A percentile compares a stretch with the other conserved stretches of the same genome.
Evolutionary conservation across 2,113 vertebrate genomes (phyloP).

Genomic region (Lasiurus borealis): DNA sequence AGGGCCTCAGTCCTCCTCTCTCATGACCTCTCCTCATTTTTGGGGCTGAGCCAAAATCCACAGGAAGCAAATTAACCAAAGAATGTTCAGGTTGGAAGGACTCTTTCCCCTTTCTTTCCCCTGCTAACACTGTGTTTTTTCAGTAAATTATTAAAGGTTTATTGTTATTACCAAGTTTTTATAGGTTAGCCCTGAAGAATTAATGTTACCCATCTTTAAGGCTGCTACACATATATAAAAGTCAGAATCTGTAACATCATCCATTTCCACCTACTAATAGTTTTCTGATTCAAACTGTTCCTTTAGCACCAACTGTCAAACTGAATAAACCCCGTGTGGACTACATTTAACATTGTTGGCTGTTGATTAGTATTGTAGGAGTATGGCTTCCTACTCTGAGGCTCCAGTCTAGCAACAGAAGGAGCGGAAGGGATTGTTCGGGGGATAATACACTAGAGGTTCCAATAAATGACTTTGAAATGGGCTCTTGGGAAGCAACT

Average conservation of each 20-base stretch:
- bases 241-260: neutral
- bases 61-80: neutral
- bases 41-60: neutral
- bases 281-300: neutral
- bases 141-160: neutral
- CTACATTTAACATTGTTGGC: neutral
- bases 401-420: neutral
- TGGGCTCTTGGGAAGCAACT: neutral
- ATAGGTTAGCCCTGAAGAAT: conserved; percentile 10
- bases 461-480: conserved; percentile 10
- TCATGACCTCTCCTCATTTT: neutral
- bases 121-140: neutral
- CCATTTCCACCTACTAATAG: neutral
- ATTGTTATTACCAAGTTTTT: neutral
- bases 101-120: neutral
- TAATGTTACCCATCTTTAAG: neutral
- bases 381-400: neutral
- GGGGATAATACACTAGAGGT: neutral
- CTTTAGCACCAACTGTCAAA: neutral
- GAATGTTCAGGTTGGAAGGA: neutral
- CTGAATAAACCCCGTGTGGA: conserved; percentile 33
- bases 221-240: neutral
- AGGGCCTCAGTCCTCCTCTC: neutral
- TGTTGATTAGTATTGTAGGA: conserved; percentile 24
- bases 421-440: neutral